These are phyloP conservation scores for Labeo catla DNA, from an alignment of 2,113 vertebrate genomes.

Conservation along the genomic window DNA sequence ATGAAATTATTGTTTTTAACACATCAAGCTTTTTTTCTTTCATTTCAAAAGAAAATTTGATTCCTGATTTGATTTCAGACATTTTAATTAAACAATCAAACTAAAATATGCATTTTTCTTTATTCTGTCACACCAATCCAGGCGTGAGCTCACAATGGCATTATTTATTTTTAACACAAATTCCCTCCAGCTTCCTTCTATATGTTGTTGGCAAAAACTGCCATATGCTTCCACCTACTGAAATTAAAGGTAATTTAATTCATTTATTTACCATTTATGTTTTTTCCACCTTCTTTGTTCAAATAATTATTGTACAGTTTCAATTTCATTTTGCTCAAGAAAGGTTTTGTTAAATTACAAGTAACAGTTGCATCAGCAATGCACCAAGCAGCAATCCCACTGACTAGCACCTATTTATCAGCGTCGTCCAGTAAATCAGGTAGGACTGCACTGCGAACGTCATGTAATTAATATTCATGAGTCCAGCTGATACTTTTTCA, in stretches of 20 bases:
- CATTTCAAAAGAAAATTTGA: background rate
- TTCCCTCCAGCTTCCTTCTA: no score
- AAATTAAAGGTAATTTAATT: no score
- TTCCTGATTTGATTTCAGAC: background rate
- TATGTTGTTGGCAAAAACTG: no score
- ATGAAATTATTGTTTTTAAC: background rate
- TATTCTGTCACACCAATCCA: no score
- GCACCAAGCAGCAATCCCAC: background rate
- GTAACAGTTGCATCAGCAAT: background rate
- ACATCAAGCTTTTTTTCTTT: background rate
- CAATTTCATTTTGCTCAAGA: background rate
- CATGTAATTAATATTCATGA: constrained; percentile 2
- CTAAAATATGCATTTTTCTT: no score
- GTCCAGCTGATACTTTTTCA: background rate
- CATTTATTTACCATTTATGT: no score
- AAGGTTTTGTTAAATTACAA: background rate
- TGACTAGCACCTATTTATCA: background rate
- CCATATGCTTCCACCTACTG: no score
- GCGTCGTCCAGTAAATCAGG: background rate
- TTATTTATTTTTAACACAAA: no score
- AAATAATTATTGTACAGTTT: background rate
- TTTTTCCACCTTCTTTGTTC: background rate
- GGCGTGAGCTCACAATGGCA: no score
- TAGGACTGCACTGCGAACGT: background rate
- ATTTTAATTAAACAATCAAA: no score